phyloP scores from a whole-genome alignment of 1,140 invertebrate species.

The Drosophila arawakana region DNA sequence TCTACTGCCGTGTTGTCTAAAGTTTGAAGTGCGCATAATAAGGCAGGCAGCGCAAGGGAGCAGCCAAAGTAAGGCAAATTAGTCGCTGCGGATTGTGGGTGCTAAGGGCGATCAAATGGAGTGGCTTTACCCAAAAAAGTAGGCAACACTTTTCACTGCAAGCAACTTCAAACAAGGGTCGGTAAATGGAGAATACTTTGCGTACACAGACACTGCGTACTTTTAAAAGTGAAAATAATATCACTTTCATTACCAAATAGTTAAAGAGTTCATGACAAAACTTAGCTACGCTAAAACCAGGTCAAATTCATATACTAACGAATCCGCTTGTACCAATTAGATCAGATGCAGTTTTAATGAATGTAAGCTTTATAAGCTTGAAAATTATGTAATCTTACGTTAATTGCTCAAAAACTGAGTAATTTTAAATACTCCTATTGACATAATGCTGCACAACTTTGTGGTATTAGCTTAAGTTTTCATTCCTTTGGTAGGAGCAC shows the following conservation, averaged over 20 bases:
- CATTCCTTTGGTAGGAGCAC: slow-evolving; percentile 3
- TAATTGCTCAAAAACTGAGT: slow-evolving; percentile 1
- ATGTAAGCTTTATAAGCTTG: neutral
- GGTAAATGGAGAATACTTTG: neutral
- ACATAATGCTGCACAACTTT: neutral
- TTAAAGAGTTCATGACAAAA: slow-evolving; percentile 14
- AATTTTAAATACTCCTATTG: slow-evolving; percentile 48
- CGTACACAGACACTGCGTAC: slow-evolving; percentile 43
- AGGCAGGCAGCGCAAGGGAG: slow-evolving; percentile 54
- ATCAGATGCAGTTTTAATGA: neutral
- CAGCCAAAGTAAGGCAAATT: slow-evolving; percentile 53
- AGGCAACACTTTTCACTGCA: slow-evolving; percentile 56
- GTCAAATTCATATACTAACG: neutral
- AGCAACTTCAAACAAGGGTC: neutral
- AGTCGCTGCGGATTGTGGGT: slow-evolving; percentile 52
- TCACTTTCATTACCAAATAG: slow-evolving; percentile 52
- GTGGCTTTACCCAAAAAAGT: slow-evolving; percentile 33
- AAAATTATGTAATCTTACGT: neutral
- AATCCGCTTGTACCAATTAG: neutral
- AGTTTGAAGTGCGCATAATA: slow-evolving; percentile 83
- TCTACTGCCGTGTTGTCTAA: slow-evolving; percentile 69
- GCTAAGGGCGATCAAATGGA: slow-evolving; percentile 25
- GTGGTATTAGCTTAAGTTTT: neutral
- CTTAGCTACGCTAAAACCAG: neutral
- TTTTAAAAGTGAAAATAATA: slow-evolving; percentile 74